Conservation (phyloP, 2,113 vertebrate genomes). For the Rhadina sibilatrix region DNA sequence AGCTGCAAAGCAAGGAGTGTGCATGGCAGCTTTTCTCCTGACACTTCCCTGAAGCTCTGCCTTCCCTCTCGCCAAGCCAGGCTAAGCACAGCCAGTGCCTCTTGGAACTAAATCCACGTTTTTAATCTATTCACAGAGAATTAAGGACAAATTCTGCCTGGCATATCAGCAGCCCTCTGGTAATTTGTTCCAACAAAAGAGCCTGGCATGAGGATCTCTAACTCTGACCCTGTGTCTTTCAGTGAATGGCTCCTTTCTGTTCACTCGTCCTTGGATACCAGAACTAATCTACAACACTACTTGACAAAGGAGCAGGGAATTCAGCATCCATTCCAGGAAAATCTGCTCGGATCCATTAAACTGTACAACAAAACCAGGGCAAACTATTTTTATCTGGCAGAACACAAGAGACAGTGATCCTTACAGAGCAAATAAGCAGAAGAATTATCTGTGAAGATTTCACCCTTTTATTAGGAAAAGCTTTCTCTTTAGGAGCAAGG, state of each 20-base stretch:
- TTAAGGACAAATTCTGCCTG: not conserved
- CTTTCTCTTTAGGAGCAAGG: not conserved
- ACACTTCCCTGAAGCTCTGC: not conserved
- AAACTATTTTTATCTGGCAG: not conserved
- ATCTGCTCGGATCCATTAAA: not conserved
- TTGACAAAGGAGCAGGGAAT: not conserved
- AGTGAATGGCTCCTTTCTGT: slow-evolving; percentile 21
- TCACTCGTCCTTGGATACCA: not conserved
- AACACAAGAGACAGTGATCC: not conserved
- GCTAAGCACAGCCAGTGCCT: not conserved
- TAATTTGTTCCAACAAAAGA: slow-evolving; percentile 19
- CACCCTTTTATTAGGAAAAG: slow-evolving; percentile 18
- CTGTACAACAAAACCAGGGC: not conserved
- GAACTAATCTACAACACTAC: not conserved
- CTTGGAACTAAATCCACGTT: not conserved
- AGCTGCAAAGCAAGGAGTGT: not conserved
- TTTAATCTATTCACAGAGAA: not conserved
- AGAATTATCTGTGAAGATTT: not conserved
- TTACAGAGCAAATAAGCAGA: not conserved
- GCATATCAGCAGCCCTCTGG: slow-evolving; percentile 9
- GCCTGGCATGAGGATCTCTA: not conserved
- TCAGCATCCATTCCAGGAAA: slow-evolving; percentile 9
- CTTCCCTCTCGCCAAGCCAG: not conserved
- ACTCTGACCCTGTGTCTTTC: not conserved
- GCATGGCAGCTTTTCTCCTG: not conserved